Evolutionary conservation across 2,113 vertebrate species (phyloP), one percentile per base, ranked within the genome.

Genomic region (Ranitomeya imitator): DNA sequence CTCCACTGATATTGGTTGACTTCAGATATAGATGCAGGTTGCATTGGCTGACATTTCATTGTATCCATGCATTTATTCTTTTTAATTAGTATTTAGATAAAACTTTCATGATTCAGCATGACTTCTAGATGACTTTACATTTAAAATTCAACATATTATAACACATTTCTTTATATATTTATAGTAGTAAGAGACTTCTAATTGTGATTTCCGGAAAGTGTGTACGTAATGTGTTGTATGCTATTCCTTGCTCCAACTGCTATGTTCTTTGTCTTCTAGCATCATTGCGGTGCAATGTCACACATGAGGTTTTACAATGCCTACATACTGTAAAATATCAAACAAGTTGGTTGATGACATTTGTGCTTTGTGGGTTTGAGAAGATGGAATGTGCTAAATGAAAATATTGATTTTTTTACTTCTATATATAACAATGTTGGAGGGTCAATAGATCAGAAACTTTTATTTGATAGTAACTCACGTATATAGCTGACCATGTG

Each of bases 401-500:
- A 71, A 84, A 84, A 84, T 84, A 84, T 71, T 71, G 82, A 69
- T 84, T 85, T 85, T 85, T 85, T 5, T 55, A 60, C 23, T 37
- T 76, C 18, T 31, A 74, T 9, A 74, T 85, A 60, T 37, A 76
- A 21, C 23, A 59, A 55, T 85, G 37, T 31, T 61, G 26, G 67
- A 83, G 12, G 10, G 18, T 14, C 11, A 55, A n/a, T 16, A 60
- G 7, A 69, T 83, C 37, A 52, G 71, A 15, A 76, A 52, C 3
- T 52, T 19, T 52, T 76, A 18, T 51, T 67, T 52, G 3, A 67
- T 11, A 45, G 3, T 63, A 13, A 23, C 21, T 45, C 6, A 6
- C 31, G 23, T 51, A 13, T 71, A 12, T 71, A 71, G 14, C 45
- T 51, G 9, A 67, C 10, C 7, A 23, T 10, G 26, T 21, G 61